Base-by-base conservation (phyloP, 2,888 invertebrate genomes). In the Sepiola atlantica region DNA sequence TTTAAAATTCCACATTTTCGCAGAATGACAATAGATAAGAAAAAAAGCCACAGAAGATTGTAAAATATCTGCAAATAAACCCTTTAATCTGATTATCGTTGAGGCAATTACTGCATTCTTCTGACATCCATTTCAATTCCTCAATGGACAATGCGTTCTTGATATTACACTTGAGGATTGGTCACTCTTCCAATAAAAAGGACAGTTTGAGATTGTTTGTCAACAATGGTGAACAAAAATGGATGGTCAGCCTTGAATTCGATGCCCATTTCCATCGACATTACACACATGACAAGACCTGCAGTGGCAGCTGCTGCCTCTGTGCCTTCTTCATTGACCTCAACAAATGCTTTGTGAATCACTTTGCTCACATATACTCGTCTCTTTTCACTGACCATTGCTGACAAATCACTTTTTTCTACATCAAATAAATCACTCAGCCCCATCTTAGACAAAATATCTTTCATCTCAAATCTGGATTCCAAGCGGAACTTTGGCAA, bases 231-330 rank as follows among this genome's bases (percentile, higher is more conserved):
- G 95, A 96, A 96, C 93, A 97, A 91, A 95, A 97, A 97, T 1
- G 97, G 97, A 90, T 96, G 96, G 93, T 97, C 95, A 1, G 96
- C 96, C 10, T 94, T 94, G 93, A 96, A 77, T 35, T 94, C 93
- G 16, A 94, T 92, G 95, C 90, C 94, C 0, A 95, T 94, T 18
- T 94, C 94, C 24, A 95, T 92, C 16, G 95, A 95, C 2, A 95
- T 21, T 32, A 24, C 94, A 95, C 94, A 94, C 94, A 96, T 95
- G 0, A 95, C 95, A 0, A 32, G 8, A 0, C 95, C 95, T 55
- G 95, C 96, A n/a, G 96, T 97, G 16, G 97, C 96, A 14, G 97
- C 97, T 21, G 97, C 97, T 6, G 97, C 97, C 94, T 97, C 97
- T 3, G 96, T 96, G 0, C 97, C 97, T 94, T 97, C 96, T 94